phyloP scores from a whole-genome alignment of 2,797 vertebrate genomes.

The Buceros bicornis region DNA sequence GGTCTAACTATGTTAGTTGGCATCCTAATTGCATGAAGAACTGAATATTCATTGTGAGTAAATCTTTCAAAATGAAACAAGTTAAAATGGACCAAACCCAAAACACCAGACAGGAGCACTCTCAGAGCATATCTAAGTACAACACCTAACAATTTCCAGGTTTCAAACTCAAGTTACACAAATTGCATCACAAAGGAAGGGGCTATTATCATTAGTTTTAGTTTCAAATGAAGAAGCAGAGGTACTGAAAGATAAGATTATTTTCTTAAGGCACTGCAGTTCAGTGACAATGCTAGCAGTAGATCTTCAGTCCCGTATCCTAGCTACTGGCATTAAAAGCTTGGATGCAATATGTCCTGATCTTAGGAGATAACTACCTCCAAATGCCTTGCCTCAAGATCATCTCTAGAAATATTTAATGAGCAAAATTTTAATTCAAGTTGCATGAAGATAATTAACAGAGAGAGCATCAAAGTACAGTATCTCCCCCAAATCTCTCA shows the following conservation, averaged over 20 bases:
- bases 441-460: slow-evolving; percentile 15
- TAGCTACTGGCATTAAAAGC: not conserved
- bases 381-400: not conserved
- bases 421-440: not conserved
- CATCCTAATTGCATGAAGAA: not conserved
- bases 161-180: not conserved
- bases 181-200: not conserved
- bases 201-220: not conserved
- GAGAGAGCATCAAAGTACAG: not conserved
- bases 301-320: not conserved
- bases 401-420: not conserved
- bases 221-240: not conserved
- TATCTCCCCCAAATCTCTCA: not conserved
- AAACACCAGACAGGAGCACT: not conserved
- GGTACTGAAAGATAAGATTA: not conserved
- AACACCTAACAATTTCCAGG: not conserved
- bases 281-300: not conserved
- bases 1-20: not conserved
- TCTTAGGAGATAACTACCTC: slow-evolving; percentile 7
- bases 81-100: not conserved
- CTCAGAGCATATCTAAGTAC: not conserved
- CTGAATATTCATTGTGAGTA: not conserved
- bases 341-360: not conserved
- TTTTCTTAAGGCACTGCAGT: not conserved
- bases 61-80: not conserved